Conservation (phyloP, 2,888 invertebrate genomes). For the Sussaba pulchella region DNA sequence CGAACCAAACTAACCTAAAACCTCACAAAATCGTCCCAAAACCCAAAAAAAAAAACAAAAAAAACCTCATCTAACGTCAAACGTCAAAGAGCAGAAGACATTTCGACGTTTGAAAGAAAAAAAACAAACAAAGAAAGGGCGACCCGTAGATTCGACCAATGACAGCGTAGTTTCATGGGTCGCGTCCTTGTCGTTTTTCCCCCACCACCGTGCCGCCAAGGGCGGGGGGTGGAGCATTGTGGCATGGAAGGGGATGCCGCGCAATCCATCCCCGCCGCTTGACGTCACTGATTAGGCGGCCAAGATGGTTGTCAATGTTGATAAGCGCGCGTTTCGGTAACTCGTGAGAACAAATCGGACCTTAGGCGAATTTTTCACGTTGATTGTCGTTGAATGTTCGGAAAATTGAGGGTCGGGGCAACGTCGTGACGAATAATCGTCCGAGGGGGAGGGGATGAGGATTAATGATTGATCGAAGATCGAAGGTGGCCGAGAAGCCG, state of each 20-base stretch:
- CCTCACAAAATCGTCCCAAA: not conserved
- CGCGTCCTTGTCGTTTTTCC: constrained; percentile 5
- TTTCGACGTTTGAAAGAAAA: not conserved
- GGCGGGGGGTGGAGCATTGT: not conserved
- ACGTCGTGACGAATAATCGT: no score
- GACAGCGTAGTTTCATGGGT: not conserved
- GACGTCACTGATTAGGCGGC: constrained; percentile 76
- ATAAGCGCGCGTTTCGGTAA: constrained; percentile 79
- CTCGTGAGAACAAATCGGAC: no score
- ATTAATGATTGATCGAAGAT: no score
- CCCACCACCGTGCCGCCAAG: not conserved
- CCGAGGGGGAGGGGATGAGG: no score
- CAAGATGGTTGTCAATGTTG: constrained; percentile 83
- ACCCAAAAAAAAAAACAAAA: not conserved
- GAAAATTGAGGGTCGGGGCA: not conserved
- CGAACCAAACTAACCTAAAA: no score
- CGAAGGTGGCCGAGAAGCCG: no score
- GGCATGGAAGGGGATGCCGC: not conserved
- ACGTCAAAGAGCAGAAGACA: constrained; percentile 23
- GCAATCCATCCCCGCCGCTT: constrained; percentile 37
- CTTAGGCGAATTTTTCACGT: no score
- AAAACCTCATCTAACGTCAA: not conserved
- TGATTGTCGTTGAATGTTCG: no score
- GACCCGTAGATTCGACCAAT: not conserved
- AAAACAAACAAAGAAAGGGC: not conserved